Evolutionary conservation across 30 jellyfish, hydroid and myxozoan species (phyloP), one percentile per base, ranked within the genome.

Genomic region (Pelagia noctiluca): DNA sequence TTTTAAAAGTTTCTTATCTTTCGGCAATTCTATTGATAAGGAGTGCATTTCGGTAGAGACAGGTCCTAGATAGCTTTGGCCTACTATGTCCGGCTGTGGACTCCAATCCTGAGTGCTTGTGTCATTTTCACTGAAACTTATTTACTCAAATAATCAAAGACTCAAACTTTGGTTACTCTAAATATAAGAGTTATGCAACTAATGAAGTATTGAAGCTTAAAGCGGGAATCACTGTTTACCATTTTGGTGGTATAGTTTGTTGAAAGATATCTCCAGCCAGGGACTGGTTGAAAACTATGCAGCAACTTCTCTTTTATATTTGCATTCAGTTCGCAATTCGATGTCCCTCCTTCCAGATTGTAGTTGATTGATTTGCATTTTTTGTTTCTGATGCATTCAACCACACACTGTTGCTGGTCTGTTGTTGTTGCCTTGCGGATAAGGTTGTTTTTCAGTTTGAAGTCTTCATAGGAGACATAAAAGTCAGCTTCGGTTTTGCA

Each of bases 361-460:
- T 73, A 53, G 23, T 73, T 73, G 26, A 73, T 35, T 4, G 85
- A 73, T 38, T n/a, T 73, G 33, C 85, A 73, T 10, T 53, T 47
- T 0, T 4, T 25, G 32, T 73, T 63, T 21, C 50, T 63, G 60
- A 36, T 11, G 49, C 85, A 73, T 33, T 36, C 60, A 3, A 19
- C 21, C 34, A 35, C 60, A 32, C 85, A 73, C 25, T 47, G 33
- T 3, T 4, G 54, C 16, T 21, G 24, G 67, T 53, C 49, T 12
- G 31, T 30, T 23, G 31, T 46, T 25, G 57, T 31, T 24, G 10
- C 28, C 0, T 30, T 73, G 3, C 60, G 54, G 60, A 73, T 73
- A 18, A 52, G 26, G 31, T 52, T 47, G 21, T 73, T 73, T 25
- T 73, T 33, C 68, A 73, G 34, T 5, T 34, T 63, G 60, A 21